Conservation (phyloP, 2,888 invertebrate species). For the Myathropa florea region DNA sequence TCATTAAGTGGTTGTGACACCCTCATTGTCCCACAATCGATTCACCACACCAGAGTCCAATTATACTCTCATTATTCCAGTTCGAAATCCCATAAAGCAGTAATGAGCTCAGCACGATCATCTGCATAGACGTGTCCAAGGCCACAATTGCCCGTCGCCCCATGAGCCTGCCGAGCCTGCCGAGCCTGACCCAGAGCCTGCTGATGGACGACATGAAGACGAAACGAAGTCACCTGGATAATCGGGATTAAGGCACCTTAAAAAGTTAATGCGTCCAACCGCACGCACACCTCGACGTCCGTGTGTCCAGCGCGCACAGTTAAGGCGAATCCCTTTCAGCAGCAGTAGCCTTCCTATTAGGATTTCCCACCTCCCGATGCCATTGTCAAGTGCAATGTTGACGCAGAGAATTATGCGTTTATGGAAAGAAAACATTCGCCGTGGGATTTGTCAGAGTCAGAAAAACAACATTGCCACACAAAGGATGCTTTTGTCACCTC, state of each 20-base stretch:
- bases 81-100: conserved; percentile 62
- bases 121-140: conserved; percentile 44
- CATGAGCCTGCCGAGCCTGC: neutral
- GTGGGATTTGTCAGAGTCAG: conserved; percentile 65
- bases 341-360: conserved; percentile 47
- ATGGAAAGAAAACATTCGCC: conserved; percentile 68
- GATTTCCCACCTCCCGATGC: conserved; percentile 56
- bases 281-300: neutral
- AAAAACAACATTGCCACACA: conserved; percentile 65
- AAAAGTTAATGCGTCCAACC: conserved; percentile 77
- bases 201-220: neutral
- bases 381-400: conserved; percentile 68
- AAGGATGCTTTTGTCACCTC: conserved; percentile 63
- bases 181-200: too few relatives aligned
- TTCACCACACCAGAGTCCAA: conserved; percentile 61
- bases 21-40: conserved; percentile 27
- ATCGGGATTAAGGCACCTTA: conserved; percentile 80
- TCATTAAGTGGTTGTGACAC: conserved; percentile 36
- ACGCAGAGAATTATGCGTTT: conserved; percentile 68
- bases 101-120: conserved; percentile 67
- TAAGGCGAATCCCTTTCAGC: conserved; percentile 24
- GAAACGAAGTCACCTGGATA: conserved; percentile 79
- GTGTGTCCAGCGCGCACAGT: neutral
- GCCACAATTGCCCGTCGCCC: neutral
- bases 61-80: conserved; percentile 57